These are phyloP conservation scores for Thaumetopoea pityocampa DNA, from an alignment of 1,140 invertebrate genomes.

Conservation along the genomic window DNA sequence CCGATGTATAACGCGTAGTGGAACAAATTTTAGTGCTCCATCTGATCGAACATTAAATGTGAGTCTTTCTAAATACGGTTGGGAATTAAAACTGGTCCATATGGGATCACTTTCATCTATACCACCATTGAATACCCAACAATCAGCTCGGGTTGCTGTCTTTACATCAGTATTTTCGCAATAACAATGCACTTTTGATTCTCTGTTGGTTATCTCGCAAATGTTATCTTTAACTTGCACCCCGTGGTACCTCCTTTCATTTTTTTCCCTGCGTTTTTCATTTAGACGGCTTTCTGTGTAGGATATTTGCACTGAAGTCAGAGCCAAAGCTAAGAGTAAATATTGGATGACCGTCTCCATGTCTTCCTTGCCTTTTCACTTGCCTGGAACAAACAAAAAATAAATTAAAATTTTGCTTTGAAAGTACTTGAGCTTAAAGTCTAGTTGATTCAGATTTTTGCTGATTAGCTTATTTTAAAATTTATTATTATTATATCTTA, in stretches of 20 bases:
- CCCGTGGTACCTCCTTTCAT: conserved; percentile 53
- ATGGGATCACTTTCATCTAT: conserved; percentile 79
- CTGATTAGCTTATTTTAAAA: no score
- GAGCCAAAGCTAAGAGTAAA: conserved; percentile 65
- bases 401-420: conserved; percentile 18
- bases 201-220: conserved; percentile 67
- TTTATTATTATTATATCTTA: no score
- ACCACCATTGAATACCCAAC: conserved; percentile 81
- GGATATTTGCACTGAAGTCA: conserved; percentile 70
- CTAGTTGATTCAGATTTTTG: neutral
- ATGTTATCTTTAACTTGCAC: conserved; percentile 62
- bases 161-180: conserved; percentile 62
- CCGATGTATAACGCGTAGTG: conserved; percentile 79
- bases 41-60: conserved; percentile 82
- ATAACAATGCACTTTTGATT: conserved; percentile 72
- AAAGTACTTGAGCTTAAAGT: conserved; percentile 6
- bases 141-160: conserved; percentile 71
- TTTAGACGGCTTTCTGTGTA: conserved; percentile 67
- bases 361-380: conserved; percentile 36
- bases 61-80: conserved; percentile 80
- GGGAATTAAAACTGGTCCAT: conserved; percentile 84
- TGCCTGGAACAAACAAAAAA: conserved; percentile 56
- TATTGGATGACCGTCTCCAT: conserved; percentile 67
- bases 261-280: conserved; percentile 71
- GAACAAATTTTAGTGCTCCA: conserved; percentile 82